Evolutionary conservation across 2,797 vertebrate genomes (phyloP), one percentile per base, ranked within the genome.

Genomic region (Alcedo quadribrachys): DNA sequence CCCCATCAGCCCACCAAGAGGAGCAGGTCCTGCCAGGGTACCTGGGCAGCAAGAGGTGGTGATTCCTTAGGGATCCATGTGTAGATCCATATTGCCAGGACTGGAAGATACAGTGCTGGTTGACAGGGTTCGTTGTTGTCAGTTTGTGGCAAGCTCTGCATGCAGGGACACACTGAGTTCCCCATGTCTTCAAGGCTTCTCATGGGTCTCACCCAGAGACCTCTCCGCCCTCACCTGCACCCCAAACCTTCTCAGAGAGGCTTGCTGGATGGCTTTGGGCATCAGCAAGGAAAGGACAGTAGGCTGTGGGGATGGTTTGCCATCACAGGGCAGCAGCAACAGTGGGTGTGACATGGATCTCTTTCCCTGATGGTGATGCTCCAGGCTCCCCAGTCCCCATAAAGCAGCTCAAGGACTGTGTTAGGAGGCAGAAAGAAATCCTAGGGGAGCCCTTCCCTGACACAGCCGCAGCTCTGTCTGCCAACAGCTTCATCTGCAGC

Each of bases 131-230:
- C 16, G 3, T 28, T 24, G 55, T 25, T 58, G 46, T 85, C 19
- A 3, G 11, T 45, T 85, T 28, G 33, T 42, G 51, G 33, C 0
- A 0, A 58, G 35, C 35, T 87, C 63, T 78, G 40, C 1, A 5
- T 58, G 13, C 53, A 78, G 79, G 50, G 50, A 13, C 35, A 15
- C 22, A 9, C 43, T 78, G 89, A 9, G 45, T 9, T 85, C 18
- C 12, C 24, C 9, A 0, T 30, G 33, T 37, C 40, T 1, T 0
- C 9, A 18, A 27, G 19, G 12, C 14, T 63, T 46, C 13, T 32
- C 1, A 0, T 75, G 51, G 24, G 27, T 5, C 27, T 70, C 51
- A 27, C 30, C 17, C 15, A 37, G 32, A 40, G 28, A 68, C 1
- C 15, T 40, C 19, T 7, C 30, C 30, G 15, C 37, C 25, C 45